Evolutionary conservation across 2,113 vertebrate genomes (phyloP).

Genomic region (Carassius carassius): DNA sequence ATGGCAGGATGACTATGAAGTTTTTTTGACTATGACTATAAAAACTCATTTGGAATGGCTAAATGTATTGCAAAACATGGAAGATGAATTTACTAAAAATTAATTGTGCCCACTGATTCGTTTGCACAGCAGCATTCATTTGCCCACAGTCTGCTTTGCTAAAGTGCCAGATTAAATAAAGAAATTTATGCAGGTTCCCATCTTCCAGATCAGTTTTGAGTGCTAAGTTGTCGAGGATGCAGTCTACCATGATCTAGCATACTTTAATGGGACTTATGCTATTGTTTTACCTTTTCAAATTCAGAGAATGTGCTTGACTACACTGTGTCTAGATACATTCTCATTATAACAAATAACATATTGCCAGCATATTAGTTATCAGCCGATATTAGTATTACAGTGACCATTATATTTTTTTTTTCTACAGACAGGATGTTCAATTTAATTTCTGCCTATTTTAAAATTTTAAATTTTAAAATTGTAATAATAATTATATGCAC

Average conservation of each 20-base stretch:
- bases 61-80: conserved; percentile 34
- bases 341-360: too few species aligned
- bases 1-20: not conserved
- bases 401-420: too few species aligned
- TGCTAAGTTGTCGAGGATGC: not conserved
- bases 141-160: not conserved
- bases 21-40: too few species aligned
- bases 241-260: not conserved
- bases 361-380: too few species aligned
- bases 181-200: not conserved
- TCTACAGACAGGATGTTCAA: too few species aligned
- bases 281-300: too few species aligned
- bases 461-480: too few species aligned
- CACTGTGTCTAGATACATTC: too few species aligned
- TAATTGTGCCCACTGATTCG: conserved; percentile 1
- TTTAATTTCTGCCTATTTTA: too few species aligned
- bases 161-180: not conserved
- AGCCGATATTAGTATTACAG: too few species aligned
- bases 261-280: not conserved
- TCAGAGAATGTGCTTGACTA: too few species aligned
- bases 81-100: not conserved
- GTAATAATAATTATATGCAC: too few species aligned
- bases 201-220: not conserved
- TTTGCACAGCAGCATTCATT: not conserved
- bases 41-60: conserved; percentile 32